Conservation (phyloP, 2,113 vertebrate species). For the Pseudolaguvia tuberculata region DNA sequence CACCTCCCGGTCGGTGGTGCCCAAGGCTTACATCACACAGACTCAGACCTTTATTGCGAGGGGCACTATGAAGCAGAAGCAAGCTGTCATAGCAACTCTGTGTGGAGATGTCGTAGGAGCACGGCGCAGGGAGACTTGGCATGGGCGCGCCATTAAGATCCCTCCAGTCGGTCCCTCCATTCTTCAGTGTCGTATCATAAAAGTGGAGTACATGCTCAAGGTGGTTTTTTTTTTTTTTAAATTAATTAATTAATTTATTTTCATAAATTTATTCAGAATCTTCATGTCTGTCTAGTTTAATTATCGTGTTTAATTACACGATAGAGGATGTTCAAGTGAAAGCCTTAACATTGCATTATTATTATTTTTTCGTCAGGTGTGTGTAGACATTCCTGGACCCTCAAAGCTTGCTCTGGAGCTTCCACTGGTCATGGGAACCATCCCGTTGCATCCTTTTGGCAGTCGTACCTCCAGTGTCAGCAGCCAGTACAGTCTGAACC, state of each 20-base stretch:
- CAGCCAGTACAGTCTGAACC: conserved; percentile 82
- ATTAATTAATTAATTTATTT: too few relatives aligned
- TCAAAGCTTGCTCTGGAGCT: conserved; percentile 92
- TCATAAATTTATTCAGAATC: too few relatives aligned
- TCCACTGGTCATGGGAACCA: conserved; percentile 90
- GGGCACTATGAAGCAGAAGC: conserved; percentile 89
- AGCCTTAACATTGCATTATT: neutral
- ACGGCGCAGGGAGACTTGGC: conserved; percentile 78
- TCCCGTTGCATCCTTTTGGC: conserved; percentile 84
- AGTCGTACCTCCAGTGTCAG: conserved; percentile 86
- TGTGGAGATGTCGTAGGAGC: conserved; percentile 74
- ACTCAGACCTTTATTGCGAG: conserved; percentile 91
- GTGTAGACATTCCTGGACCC: conserved; percentile 85
- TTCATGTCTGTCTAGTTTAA: neutral
- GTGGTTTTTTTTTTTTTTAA: conserved; percentile 71
- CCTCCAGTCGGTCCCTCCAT: conserved; percentile 90
- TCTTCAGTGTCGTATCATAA: conserved; percentile 88
- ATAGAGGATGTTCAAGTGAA: neutral
- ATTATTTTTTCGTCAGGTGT: conserved; percentile 74
- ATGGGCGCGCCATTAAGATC: conserved; percentile 84
- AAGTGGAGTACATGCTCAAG: conserved; percentile 89
- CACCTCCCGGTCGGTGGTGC: conserved; percentile 76
- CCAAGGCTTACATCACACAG: conserved; percentile 87
- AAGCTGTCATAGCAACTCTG: conserved; percentile 80
- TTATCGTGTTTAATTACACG: neutral